These are phyloP conservation scores for Silurus aristotelis DNA, from an alignment of 2,797 vertebrate species.

Conservation along the genomic window DNA sequence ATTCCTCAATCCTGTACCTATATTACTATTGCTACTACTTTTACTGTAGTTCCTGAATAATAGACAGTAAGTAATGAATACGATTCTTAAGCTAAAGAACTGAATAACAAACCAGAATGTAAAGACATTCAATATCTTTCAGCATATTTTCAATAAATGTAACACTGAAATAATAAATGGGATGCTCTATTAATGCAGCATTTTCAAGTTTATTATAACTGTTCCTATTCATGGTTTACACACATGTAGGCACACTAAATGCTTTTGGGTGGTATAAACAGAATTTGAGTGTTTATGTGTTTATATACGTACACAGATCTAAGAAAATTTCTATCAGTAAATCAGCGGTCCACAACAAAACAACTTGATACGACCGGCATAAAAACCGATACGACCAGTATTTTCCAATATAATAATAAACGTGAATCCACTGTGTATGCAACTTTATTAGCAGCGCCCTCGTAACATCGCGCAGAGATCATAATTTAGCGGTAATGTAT, in stretches of 20 bases:
- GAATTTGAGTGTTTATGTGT: background rate
- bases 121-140: background rate
- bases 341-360: too few relatives aligned
- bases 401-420: too few relatives aligned
- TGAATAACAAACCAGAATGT: background rate
- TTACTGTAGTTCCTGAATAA: conserved; percentile 5
- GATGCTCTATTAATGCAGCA: background rate
- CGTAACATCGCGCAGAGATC: too few relatives aligned
- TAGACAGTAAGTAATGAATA: background rate
- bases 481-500: too few relatives aligned
- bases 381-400: too few relatives aligned
- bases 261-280: background rate
- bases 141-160: background rate
- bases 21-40: background rate
- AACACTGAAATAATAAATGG: background rate
- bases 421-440: too few relatives aligned
- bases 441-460: too few relatives aligned
- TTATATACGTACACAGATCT: background rate
- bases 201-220: background rate
- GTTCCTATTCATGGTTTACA: background rate
- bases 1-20: background rate
- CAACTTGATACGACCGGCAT: too few relatives aligned
- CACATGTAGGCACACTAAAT: background rate
- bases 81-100: background rate
- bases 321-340: background rate